Evolutionary conservation across 2,888 invertebrate genomes (phyloP), one percentile per base, ranked within the genome.

Genomic region (Biston betularia): DNA sequence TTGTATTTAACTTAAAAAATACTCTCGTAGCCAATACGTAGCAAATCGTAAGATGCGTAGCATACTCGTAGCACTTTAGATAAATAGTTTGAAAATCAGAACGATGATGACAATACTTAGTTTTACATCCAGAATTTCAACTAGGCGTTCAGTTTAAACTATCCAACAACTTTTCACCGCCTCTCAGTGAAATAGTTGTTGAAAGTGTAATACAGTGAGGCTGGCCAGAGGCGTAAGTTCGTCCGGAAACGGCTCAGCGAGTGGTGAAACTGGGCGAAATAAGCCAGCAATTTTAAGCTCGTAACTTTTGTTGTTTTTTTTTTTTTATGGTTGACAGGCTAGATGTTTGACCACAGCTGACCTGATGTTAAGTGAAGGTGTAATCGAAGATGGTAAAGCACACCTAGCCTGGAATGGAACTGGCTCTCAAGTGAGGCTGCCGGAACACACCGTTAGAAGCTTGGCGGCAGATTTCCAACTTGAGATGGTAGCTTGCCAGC

Each of bases 121-220:
- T 14, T 46, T 45, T 12, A n/a, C 44, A 2, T 53, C 48, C 15
- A 11, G 11, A 48, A 42, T 42, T 38, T 44, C 50, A 57, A 45
- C 38, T 44, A 56, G 56, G 44, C 44, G n/a, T 38, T 42, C 15
- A 63, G 52, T 40, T 62, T 56, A 44, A 55, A 55, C 55, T 49
- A 63, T 42, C 49, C 49, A 4, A 14, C 14, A 63, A 63, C 55
- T 63, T 63, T 63, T 44, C n/a, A 48, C 48, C 38, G 24, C 55
- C 44, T 44, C 45, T 49, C 42, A 15, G 48, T 24, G 35, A 45
- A 57, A 63, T 63, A 50, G 50, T 63, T 62, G 62, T 40, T 35
- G 34, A 44, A 57, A 63, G 42, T 63, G 45, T 63, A 63, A 63
- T 57, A n/a, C 49, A 56, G 63, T 45, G 45, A 53, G 52, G 44